Evolutionary conservation across 2,888 invertebrate genomes (phyloP), one percentile per base, ranked within the genome.

Genomic region (Acronicta alni): DNA sequence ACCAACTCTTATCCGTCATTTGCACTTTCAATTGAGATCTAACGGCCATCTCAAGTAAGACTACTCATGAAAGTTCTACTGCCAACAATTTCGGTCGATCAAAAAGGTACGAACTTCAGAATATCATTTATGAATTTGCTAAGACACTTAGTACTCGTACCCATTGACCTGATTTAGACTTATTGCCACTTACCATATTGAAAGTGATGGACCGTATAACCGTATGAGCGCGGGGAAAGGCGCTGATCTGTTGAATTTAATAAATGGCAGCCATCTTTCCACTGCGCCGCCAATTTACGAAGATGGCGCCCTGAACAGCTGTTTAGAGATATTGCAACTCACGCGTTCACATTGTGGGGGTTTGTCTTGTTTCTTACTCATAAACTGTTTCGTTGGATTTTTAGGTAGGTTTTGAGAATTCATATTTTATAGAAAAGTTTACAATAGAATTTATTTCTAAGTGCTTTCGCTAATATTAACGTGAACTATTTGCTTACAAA

Each of bases 321-420:
- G 82, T 84, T 85, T 82, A 84, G 82, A 84, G 82, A 84, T 84
- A 86, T 84, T 81, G 78, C 65, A 46, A 61, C 67, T 81, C 81
- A 83, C 82, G 77, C 71, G 65, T 66, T 57, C 66, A 75, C 77
- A 76, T 85, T 80, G 60, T 17, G 57, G 74, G 77, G 77, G 79
- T 70, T 72, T 59, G 59, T 63, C 62, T 67, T 57, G 57, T 71
- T 62, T 59, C 39, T 60, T 71, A 52, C 52, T 71, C 57, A 62
- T 62, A 62, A 62, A 12, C 67, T 54, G 41, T 48, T 55, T 52
- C 38, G 20, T 12, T 5, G 38, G 39, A 16, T 26, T 49, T 37
- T 23, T 26, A 43, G 14, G 15, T 37, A 15, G n/a, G 0, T 6
- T 42, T 67, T 10, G 38, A 54, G 53, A 54, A 38, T 30, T 1